Base-by-base conservation (phyloP, 37 sponge, comb jelly and placozoan genomes). In the Hormiphora californensis region DNA sequence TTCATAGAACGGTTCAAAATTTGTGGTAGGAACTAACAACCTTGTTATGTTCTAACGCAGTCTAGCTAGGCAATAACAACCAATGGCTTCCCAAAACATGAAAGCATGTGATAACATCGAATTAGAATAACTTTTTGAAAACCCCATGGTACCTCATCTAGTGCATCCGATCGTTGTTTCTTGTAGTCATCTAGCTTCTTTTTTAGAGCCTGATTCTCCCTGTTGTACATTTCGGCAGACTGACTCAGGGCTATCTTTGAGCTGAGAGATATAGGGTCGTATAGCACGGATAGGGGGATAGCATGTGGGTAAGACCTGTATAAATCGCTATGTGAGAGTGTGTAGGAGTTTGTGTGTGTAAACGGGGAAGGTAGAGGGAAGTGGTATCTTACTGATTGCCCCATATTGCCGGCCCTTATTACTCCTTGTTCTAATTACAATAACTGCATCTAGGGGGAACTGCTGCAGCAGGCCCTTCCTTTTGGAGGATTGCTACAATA, bases 181-280 rank as follows among this genome's bases (percentile, higher is more conserved):
- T 73, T 73, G 44, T 73, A 73, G 28, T 73, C 81, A 23, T 73
- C 81, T 15, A 73, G 27, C 25, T 73, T 73, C 81, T 73, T 73
- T 46, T 73, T 73, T 46, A 73, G 44, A n/a, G 44, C 44, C 1
- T 4, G n/a, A 40, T 73, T 73, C 81, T 73, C 81, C 22, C 43
- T 73, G 46, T 7, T 32, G 81, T 32, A 73, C 21, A 15, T 11
- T 0, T 73, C 81, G 43, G 44, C 81, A 19, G 44, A 32, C 44
- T 73, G 81, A 15, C 36, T 73, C 38, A 73, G 44, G 21, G 81
- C 81, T 33, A 73, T 43, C 81, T 73, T 73, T 46, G 81, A 73
- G 23, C 81, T 73, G 81, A 73, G 43, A 73, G 4, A 57, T 30
- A n/a, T n/a, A n/a, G n/a, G n/a, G n/a, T n/a, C n/a, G n/a, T n/a